phyloP scores from a whole-genome alignment of 2,797 vertebrate genomes.

The Kryptopterus vitreolus region DNA sequence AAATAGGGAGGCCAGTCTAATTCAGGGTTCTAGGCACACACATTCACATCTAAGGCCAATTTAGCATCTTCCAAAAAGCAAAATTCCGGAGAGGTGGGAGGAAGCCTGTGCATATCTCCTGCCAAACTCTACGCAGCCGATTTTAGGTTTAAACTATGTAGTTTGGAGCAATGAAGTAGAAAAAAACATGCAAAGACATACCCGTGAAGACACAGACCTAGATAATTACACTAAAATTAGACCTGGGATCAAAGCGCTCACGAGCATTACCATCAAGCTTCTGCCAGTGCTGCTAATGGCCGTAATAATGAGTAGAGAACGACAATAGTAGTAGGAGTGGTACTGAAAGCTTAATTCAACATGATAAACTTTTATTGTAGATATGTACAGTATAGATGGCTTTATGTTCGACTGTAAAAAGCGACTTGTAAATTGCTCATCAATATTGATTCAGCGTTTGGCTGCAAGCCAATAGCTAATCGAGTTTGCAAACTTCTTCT shows the following conservation, averaged over 20 bases:
- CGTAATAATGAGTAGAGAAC: not conserved
- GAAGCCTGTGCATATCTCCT: not conserved
- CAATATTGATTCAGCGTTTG: constrained; percentile 1
- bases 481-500: not conserved
- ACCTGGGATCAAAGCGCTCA: constrained; percentile 14
- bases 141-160: not conserved
- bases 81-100: not conserved
- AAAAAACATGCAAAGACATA: not conserved
- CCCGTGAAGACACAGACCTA: constrained; percentile 1
- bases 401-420: not conserved
- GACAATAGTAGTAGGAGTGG: not conserved
- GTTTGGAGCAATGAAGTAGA: not conserved
- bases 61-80: not conserved
- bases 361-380: not conserved
- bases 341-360: not conserved
- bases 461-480: not conserved
- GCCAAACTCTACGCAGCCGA: not conserved
- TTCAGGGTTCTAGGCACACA: not conserved
- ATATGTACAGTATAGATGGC: not conserved
- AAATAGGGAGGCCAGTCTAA: not conserved
- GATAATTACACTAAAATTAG: constrained; percentile 16
- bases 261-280: not conserved
- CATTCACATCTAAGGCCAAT: not conserved
- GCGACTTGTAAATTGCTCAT: not conserved
- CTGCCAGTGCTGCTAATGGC: not conserved